A percentile compares a stretch with the other conserved stretches of the same genome.
phyloP scores from a whole-genome alignment of 2,797 vertebrate genomes.

The Babyrousa celebensis region DNA sequence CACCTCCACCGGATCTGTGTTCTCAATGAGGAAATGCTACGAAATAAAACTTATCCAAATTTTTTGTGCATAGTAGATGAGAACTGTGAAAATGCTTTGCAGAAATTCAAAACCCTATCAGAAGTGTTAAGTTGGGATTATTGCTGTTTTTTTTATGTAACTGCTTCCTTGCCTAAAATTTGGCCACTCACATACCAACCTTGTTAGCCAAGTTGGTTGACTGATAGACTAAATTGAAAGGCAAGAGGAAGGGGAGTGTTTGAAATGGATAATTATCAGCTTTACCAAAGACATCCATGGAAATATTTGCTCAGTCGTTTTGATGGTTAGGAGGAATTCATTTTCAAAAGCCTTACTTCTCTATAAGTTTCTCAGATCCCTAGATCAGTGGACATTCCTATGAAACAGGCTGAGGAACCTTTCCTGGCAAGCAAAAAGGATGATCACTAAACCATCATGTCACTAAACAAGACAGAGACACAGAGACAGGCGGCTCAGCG shows the following conservation, averaged over 20 bases:
- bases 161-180: constrained; percentile 23
- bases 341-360: constrained; percentile 8
- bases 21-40: constrained; percentile 26
- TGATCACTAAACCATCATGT: not conserved
- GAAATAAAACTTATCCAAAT: not conserved
- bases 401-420: not conserved
- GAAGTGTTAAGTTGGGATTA: not conserved
- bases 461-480: not conserved
- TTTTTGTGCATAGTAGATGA: not conserved
- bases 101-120: constrained; percentile 34
- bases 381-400: not conserved
- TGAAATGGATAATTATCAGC: not conserved
- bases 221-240: constrained; percentile 28
- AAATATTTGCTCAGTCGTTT: constrained; percentile 20
- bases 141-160: not conserved
- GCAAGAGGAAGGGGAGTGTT: not conserved
- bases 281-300: not conserved
- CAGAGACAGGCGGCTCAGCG: not conserved
- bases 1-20: not conserved
- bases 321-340: constrained; percentile 30
- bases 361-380: not conserved
- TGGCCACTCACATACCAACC: not conserved
- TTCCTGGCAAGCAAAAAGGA: constrained; percentile 12
- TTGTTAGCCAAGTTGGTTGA: not conserved
- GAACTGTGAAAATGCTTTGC: not conserved